Base-by-base conservation (phyloP, 2,888 invertebrate species). In the Teleogryllus oceanicus region DNA sequence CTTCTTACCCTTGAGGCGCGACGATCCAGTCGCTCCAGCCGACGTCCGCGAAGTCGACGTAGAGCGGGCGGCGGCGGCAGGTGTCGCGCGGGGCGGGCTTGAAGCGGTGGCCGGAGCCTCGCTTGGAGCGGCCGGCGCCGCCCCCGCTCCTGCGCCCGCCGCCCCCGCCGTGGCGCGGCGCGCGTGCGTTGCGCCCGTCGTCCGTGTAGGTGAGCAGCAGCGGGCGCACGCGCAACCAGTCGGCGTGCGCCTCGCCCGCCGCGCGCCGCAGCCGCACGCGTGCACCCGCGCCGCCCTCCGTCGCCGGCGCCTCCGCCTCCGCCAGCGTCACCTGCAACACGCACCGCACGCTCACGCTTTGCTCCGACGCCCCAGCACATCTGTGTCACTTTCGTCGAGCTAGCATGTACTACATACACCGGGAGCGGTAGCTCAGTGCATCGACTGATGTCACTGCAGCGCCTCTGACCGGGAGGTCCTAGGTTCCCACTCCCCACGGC, bases 21-120 rank as follows among this genome's bases (percentile, higher is more conserved):
- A 98, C 96, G 85, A 98, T 98, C 99, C 99, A 99, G 88, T 98
- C 97, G 87, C 94, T 94, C 99, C 99, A 99, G 79, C 98, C 98
- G 62, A 99, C 97, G 86, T 97, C 96, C 77, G 91, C 92, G 87
- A 99, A 99, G 88, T 98, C 97, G 78, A 99, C 98, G 88, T 95
- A 97, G 85, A 99, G 91, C 79, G 94, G 92, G 85, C 95, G 94
- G 84, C 97, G 90, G 84, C 94, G 93, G 88, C 99, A 99, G 83
- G 92, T 92, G 85, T 94, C 93, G 16, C 93, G 91, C 50, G 51
- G 11, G 74, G 83, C 82, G 76, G 83, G 85, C 80, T 78, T 81
- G 62, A 62, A 62, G 62, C 62, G 62, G 8, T 62, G 62, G 62
- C 62, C 62, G n/a, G 62, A 62, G 16, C 62, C 80, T 89, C 87